Percentiles rank a stretch among this genome's conserved stretches.
Evolutionary conservation across 2,113 vertebrate species (phyloP).

Genomic region (Prietella phreatophila): DNA sequence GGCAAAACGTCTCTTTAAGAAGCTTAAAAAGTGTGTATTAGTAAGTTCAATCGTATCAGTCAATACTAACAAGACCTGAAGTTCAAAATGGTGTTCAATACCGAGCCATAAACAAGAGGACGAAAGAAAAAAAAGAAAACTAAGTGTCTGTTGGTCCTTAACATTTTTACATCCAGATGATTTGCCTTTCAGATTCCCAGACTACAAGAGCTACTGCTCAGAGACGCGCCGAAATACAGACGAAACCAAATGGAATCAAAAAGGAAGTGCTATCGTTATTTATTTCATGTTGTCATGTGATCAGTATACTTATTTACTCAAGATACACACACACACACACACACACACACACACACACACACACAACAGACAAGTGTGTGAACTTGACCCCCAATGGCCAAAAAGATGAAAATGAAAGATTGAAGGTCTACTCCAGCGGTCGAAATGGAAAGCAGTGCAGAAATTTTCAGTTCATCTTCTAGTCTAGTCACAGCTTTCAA

Average conservation of each 20-base stretch:
- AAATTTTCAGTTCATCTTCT: neutral
- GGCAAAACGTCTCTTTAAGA: neutral
- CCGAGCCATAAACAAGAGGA: neutral
- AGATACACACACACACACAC: neutral
- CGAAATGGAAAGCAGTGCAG: neutral
- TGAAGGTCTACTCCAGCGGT: neutral
- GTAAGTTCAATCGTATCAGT: neutral
- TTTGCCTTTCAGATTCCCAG: slow-evolving; percentile 19
- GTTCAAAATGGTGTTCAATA: neutral
- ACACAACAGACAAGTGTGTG: neutral
- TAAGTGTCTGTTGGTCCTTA: neutral
- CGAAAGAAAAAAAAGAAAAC: no score
- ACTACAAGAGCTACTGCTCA: neutral
- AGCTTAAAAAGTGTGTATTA: neutral
- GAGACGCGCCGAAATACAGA: neutral
- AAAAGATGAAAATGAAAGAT: neutral
- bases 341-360: neutral
- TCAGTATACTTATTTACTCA: neutral
- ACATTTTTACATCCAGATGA: slow-evolving; percentile 1
- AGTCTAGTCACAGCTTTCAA: neutral
- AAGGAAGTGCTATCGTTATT: neutral
- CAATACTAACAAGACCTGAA: neutral
- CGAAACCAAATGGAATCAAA: neutral
- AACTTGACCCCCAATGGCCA: neutral
- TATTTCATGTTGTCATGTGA: neutral